These are phyloP conservation scores for Drosophila stalkeri DNA, from an alignment of 2,888 invertebrate genomes.

Conservation along the genomic window DNA sequence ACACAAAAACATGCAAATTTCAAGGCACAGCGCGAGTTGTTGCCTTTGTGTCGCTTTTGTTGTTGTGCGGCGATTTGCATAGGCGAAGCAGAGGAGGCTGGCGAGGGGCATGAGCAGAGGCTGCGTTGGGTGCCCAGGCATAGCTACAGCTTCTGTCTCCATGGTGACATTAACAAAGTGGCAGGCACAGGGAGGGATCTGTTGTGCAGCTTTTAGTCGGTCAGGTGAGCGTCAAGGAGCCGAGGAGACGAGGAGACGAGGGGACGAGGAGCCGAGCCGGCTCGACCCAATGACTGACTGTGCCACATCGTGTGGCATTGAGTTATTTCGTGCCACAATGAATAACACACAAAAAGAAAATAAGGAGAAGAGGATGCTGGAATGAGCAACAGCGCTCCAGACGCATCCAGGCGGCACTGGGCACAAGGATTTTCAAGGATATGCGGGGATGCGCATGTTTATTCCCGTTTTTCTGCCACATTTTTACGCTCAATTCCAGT, in stretches of 20 bases:
- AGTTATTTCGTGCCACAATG: constrained; percentile 62
- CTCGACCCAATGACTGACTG: constrained; percentile 59
- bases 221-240: constrained; percentile 54
- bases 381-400: constrained; percentile 55
- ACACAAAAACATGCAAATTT: constrained; percentile 66
- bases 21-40: constrained; percentile 64
- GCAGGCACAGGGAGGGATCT: constrained; percentile 16
- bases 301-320: constrained; percentile 60
- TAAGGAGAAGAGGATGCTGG: constrained; percentile 51
- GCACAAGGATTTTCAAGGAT: constrained; percentile 67
- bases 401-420: constrained; percentile 56
- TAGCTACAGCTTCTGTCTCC: constrained; percentile 53
- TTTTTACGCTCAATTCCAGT: constrained; percentile 72
- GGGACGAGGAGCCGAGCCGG: constrained; percentile 33
- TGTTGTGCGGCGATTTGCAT: constrained; percentile 72
- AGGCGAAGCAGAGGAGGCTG: constrained; percentile 38
- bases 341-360: constrained; percentile 28
- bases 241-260: constrained; percentile 26
- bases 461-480: constrained; percentile 68
- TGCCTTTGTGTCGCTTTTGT: constrained; percentile 55
- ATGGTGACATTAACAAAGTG: constrained; percentile 70
- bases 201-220: constrained; percentile 45
- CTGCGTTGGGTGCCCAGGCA: constrained; percentile 14
- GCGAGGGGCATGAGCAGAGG: neutral
- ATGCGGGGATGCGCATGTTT: constrained; percentile 78